Base-by-base conservation (phyloP, 2,888 invertebrate species). In the Hyppa rectilinea region DNA sequence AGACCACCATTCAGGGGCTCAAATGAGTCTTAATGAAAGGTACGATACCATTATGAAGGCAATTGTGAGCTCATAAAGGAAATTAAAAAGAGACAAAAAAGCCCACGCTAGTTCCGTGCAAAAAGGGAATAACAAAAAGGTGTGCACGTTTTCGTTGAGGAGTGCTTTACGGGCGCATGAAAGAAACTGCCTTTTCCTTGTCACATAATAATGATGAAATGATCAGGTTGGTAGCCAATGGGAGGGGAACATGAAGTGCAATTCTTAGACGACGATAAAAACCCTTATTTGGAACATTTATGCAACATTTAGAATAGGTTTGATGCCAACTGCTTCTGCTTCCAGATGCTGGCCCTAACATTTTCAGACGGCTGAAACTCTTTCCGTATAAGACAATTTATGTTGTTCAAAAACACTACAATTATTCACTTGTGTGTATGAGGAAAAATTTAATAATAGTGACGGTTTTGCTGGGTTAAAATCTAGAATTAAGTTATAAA, bases 21-120 rank as follows among this genome's bases (percentile, higher is more conserved):
- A 92, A 93, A 94, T 92, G 93, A 92, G 91, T 90, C 91, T 92
- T 94, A 94, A 94, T 94, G 92, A 94, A 94, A 94, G 93, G 93
- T 91, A 92, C 92, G 92, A 94, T 93, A 93, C 92, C 91, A 92
- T 94, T 93, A 94, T 92, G 92, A 92, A 92, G 94, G 93, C 90
- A 94, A 94, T 94, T 93, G 92, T 91, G 92, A 92, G 91, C 92
- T 92, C 92, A 91, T 94, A 93, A 93, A 94, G 92, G 92, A 94
- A 94, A 93, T 94, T 93, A 94, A 94, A 94, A 93, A 91, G 89
- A 92, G 91, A 94, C 92, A 92, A 92, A 92, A 91, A 91, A 85
- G 78, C 76, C 65, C 59, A 81, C 75, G 83, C 80, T 87, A 86
- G 87, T 87, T 88, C 82, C 78, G 71, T 78, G 83, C 80, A 87